A percentile compares a stretch with the other conserved stretches of the same genome.
These are phyloP conservation scores for Terebella lapidaria DNA, from an alignment of 2,888 invertebrate species.

Conservation along the genomic window DNA sequence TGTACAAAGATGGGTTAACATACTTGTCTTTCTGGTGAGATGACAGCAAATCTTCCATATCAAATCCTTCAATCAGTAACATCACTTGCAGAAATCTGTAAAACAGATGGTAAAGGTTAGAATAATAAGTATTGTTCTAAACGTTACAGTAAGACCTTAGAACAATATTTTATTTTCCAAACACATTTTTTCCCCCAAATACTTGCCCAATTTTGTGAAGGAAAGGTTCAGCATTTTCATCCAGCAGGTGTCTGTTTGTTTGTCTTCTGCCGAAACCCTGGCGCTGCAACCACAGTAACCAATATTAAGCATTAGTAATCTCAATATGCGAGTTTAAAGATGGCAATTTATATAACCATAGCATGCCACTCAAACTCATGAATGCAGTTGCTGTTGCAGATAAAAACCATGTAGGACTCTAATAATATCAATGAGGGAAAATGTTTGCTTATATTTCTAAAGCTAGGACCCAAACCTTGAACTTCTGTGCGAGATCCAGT, in stretches of 20 bases:
- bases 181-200: neutral
- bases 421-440: no score
- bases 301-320: neutral
- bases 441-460: neutral
- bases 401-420: no score
- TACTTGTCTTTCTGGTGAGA: conserved; percentile 5
- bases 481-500: conserved; percentile 36
- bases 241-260: conserved; percentile 41
- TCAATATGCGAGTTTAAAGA: neutral
- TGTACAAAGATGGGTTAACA: neutral
- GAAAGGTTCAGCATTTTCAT: conserved; percentile 37
- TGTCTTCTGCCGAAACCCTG: conserved; percentile 49
- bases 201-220: conserved; percentile 42
- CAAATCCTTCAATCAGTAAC: conserved; percentile 45
- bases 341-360: no score
- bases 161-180: no score
- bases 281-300: conserved; percentile 28
- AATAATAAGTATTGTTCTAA: neutral
- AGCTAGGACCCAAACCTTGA: conserved; percentile 38
- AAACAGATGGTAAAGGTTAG: neutral
- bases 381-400: no score
- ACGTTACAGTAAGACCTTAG: no score
- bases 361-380: no score
- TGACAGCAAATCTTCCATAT: conserved; percentile 38
- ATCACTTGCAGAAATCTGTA: conserved; percentile 47